Conservation (phyloP, 1,140 invertebrate genomes). For the Rhagoletis pomonella region DNA sequence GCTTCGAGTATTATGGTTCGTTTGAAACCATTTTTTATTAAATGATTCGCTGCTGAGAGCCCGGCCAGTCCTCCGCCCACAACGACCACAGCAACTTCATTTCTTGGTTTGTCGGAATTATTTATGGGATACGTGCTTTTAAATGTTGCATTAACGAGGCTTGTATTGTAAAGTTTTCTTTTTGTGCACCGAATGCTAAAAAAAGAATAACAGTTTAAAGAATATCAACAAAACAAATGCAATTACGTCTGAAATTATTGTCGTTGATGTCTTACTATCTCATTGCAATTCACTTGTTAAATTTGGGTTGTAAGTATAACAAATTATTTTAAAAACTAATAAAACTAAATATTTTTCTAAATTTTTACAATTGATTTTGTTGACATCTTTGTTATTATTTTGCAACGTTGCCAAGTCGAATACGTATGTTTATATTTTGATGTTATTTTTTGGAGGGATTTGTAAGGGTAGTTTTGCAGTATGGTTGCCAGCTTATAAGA, state of each 20-base stretch:
- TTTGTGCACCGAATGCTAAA: constrained; percentile 1
- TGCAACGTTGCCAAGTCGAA: not conserved
- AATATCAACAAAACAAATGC: not conserved
- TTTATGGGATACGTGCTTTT: not conserved
- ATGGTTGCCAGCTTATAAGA: too few relatives aligned
- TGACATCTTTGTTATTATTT: constrained; percentile 31
- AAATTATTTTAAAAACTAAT: not conserved
- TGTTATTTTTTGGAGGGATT: too few relatives aligned
- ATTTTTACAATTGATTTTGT: not conserved
- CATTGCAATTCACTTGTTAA: not conserved
- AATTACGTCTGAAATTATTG: not conserved
- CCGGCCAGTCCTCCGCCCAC: constrained; percentile 86
- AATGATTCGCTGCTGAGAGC: constrained; percentile 82
- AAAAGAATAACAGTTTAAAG: not conserved
- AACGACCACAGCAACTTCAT: constrained; percentile 80
- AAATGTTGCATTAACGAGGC: not conserved
- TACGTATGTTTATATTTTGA: too few relatives aligned
- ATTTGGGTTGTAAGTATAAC: not conserved
- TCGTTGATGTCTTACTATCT: constrained; percentile 26
- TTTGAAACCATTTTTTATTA: constrained; percentile 81
- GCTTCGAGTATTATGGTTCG: constrained; percentile 84
- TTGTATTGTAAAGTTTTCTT: not conserved
- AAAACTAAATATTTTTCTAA: not conserved
- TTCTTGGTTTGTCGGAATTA: constrained; percentile 39
- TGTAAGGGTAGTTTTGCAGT: too few relatives aligned